phyloP scores from a whole-genome alignment of 2,113 vertebrate species.

The Rhagologus leucostigma region DNA sequence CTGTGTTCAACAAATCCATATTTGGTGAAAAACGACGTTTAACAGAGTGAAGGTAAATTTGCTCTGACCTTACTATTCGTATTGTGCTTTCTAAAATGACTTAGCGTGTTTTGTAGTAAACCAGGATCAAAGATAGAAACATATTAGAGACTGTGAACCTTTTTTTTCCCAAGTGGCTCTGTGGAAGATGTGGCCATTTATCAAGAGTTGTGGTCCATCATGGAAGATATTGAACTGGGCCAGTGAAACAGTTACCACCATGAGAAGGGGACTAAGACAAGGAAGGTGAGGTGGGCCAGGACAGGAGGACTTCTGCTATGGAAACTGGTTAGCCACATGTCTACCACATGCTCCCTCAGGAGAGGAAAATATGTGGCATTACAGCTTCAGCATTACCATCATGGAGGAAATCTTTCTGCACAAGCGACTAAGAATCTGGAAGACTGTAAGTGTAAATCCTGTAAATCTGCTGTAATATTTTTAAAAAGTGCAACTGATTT shows the following conservation, averaged over 20 bases:
- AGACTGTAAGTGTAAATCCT: neutral
- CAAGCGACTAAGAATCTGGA: neutral
- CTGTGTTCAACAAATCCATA: accelerated
- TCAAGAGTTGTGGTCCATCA: neutral
- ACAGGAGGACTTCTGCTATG: neutral
- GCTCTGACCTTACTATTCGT: neutral
- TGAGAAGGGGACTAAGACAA: neutral
- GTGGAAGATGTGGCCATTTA: neutral
- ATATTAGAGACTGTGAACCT: neutral
- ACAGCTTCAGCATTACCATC: neutral
- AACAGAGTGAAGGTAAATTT: neutral
- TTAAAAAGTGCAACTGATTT: neutral
- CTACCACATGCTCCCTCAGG: neutral
- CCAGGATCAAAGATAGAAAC: neutral
- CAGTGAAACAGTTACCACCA: neutral
- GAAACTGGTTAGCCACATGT: neutral
- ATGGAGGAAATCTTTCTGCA: neutral
- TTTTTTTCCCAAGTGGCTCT: neutral
- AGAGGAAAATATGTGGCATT: accelerated
- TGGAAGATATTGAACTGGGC: neutral
- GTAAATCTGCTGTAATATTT: neutral
- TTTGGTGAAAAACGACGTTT: neutral
- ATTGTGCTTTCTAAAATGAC: neutral
- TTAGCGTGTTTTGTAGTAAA: neutral
- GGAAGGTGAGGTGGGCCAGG: neutral